Evolutionary conservation across 2,113 vertebrate genomes (phyloP).

Genomic region (Indicator maculatus): DNA sequence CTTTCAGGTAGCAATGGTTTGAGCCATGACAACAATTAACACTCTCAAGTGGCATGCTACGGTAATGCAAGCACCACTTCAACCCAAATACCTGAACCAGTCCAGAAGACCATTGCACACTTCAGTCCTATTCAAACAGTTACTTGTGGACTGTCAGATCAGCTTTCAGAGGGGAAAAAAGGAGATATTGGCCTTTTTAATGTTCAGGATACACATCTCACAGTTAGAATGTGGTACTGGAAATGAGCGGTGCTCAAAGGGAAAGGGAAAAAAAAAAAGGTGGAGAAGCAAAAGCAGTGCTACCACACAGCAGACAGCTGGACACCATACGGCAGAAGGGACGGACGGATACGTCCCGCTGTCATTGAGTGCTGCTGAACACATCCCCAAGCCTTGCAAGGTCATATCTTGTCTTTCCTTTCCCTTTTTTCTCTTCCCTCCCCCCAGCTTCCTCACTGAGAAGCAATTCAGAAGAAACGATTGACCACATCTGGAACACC

Average conservation of each 20-base stretch:
- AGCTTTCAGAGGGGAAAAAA: not conserved
- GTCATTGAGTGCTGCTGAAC: not conserved
- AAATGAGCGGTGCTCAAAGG: not conserved
- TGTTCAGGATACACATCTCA: not conserved
- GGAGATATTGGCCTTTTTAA: not conserved
- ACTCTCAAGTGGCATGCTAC: not conserved
- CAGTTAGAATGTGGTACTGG: not conserved
- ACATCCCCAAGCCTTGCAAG: not conserved
- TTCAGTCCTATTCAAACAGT: slow-evolving; percentile 23
- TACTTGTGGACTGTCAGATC: not conserved
- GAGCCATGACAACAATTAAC: not conserved
- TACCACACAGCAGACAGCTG: not conserved
- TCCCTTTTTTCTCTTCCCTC: not conserved
- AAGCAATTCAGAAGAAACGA: not conserved
- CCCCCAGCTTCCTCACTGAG: not conserved
- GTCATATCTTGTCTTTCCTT: not conserved
- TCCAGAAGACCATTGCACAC: not conserved
- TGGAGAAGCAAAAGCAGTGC: not conserved
- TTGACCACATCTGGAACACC: not conserved
- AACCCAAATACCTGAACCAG: slow-evolving; percentile 44
- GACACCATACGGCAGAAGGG: not conserved
- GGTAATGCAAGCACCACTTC: not conserved
- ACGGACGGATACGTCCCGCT: not conserved
- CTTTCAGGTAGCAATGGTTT: not conserved
- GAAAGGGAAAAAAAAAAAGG: not conserved